Evolutionary conservation across 2,797 vertebrate species (phyloP), one percentile per base, ranked within the genome.

Genomic region (Otolemur crassicaudatus): DNA sequence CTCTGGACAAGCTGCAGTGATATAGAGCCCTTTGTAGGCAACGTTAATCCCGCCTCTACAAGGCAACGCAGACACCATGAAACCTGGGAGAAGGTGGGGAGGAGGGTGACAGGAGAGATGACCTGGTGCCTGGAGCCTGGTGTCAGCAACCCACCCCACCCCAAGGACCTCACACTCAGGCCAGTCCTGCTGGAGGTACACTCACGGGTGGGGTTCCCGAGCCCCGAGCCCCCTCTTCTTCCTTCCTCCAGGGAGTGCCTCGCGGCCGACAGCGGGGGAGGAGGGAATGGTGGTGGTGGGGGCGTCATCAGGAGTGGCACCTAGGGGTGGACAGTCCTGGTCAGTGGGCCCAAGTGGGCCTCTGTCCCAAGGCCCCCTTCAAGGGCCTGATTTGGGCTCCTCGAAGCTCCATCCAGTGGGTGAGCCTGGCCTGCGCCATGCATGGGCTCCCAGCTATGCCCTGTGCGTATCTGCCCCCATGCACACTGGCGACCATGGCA

Each of bases 281-380:
- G 96, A 3, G 96, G 96, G 27, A 97, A 97, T 0, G 97, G 97
- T 0, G 96, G 97, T 0, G 97, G 97, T 0, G 96, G 97, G 2
- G 97, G 97, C 0, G 96, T 84, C 97, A 95, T 93, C 92, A 96
- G 88, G 37, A 93, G 93, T 0, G 88, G 88, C 79, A 95, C 96
- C 97, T 97, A 80, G 46, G 37, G 82, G 73, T 3, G n/a, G 63
- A 81, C 46, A 49, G 61, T 34, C 8, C 11, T 4, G 27, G 49
- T 92, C 70, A 89, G 86, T 2, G 1, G 69, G 23, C 43, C 34
- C 29, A 67, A 31, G 4, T n/a, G 83, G 29, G 31, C 58, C 56
- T 56, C 49, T 53, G 49, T 53, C 49, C 14, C 14, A 3, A 53
- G 49, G 49, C 49, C 49, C 49, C 49, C 49, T 53, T 53, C 14